Base-by-base conservation (phyloP, 1,140 invertebrate species). In the Drosophila sulfurigaster region DNA sequence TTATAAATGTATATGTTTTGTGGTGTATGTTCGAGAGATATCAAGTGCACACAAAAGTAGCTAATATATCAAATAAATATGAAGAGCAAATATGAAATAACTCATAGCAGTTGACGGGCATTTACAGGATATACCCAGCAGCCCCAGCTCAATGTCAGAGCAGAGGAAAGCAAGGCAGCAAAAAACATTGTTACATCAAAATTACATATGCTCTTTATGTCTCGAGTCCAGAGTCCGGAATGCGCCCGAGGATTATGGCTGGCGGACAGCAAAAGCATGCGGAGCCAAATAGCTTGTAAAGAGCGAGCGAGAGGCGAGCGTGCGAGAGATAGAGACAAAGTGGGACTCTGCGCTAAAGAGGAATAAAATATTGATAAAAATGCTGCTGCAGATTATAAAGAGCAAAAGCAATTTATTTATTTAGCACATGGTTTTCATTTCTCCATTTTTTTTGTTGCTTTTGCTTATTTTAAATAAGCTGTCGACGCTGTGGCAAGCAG, bases 61-160 rank as follows among this genome's bases (percentile, higher is more conserved):
- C 80, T 75, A 81, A 89, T 83, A 88, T 78, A 69, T 88, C 70
- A 88, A 77, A 78, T 81, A 62, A 88, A 83, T 81, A 66, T 59
- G 67, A 81, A 72, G 52, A 78, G 75, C 67, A 77, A 83, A 77
- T 63, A 76, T 56, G 59, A 63, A 69, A 62, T 49, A 51, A 66
- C 49, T 68, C 59, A n/a, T 16, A 49, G 11, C 43, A 38, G 30
- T 49, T 15, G 58, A 43, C 8, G 58, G 58, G 6, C 51, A 13
- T 54, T 54, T 54, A 15, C 30, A 15, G 28, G n/a, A 54, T 48
- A 51, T 51, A 49, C n/a, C 32, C 28, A 20, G 38, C 59, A 62
- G 48, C 15, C 43, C 16, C 38, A 32, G 30, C 25, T 32, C 51
- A 54, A 43, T 43, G 41, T 43, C 41, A 43, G 41, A 43, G 41